Evolutionary conservation across 2,797 vertebrate genomes (phyloP), one percentile per base, ranked within the genome.

Genomic region (Molossus molossus): DNA sequence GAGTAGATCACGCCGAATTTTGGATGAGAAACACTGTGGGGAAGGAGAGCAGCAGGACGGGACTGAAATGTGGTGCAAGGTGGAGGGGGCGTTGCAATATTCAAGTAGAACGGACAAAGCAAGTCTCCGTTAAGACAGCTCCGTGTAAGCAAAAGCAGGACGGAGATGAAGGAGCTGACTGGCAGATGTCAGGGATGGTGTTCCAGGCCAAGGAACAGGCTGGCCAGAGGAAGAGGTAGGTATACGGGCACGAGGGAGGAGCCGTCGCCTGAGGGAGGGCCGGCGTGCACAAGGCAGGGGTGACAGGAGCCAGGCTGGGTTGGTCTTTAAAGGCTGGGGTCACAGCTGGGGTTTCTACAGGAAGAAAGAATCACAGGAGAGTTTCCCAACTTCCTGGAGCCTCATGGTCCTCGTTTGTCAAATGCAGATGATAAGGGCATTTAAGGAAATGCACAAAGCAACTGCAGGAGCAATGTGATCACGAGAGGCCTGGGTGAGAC

Each of bases 401-500:
- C 7, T 45, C 45, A 3, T 4, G n/a, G 64, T n/a, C 9, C 14
- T 58, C 17, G 1, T 17, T 9, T 50, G 29, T 67, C 57, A 50
- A n/a, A 55, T n/a, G 25, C 55, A 91, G 40, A 13, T 9, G 23
- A 20, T 11, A 33, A 67, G 53, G 13, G 33, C 23, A 27, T n/a
- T n/a, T 14, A 45, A 53, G 12, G 45, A 93, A 75, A 27, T 3
- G 20, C 45, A 33, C 15, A 45, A 15, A 72, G 18, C 50, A 33
- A 6, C 5, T 2, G 25, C 3, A 33, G 13, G n/a, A 40, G 29
- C 65, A 23, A 0, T 0, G 27, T 14, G 82, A 37, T 6, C 14
- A 3, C 0, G 8, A 9, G 5, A 65, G 60, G 29, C 18, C 37
- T 11, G 72, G 17, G 11, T 23, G 69, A 48, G 33, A n/a, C 23